Base-by-base conservation (phyloP, 2,888 invertebrate species). In the Philereme transversata region DNA sequence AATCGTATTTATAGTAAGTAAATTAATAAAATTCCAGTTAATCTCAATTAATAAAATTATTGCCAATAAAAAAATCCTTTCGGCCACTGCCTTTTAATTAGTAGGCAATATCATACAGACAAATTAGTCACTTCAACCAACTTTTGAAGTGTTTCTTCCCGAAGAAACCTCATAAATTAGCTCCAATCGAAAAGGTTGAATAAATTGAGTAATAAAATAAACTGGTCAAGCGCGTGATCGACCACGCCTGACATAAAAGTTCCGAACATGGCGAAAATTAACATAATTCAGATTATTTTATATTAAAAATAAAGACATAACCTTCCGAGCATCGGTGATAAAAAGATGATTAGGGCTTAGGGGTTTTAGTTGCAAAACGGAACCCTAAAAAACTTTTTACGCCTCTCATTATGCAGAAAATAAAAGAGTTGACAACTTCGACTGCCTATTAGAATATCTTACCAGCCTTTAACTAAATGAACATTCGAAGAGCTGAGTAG, bases 381-480 rank as follows among this genome's bases (percentile, higher is more conserved):
- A 47, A 51, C 55, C 51, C 36, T 47, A 51, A 6, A 34, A 61
- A 62, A 62, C 51, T 57, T 63, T 60, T 64, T 45, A 57, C 9
- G 48, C 46, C 41, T 22, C 53, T 58, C 56, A 63, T 65, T 63
- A 65, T 48, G 49, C 57, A 43, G 35, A 51, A 53, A 56, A 56
- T 64, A 60, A 58, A 67, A 47, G 56, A 51, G 43, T 64, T 62
- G 56, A 57, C 46, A 36, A 56, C 52, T 60, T 50, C 50, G 41
- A 64, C 53, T 49, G 62, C 57, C 51, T 57, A 57, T 59, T 61
- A 54, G 51, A 58, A 60, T 65, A 60, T 59, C 55, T 67, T 50
- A 60, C 50, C 55, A 50, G 4, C 10, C n/a, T 10, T 43, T 40
- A 40, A 40, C 8, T 40, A 40, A 40, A 5, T 5, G 6, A 57